phyloP scores from a whole-genome alignment of 1,140 invertebrate genomes.

The Riptortus pedestris region DNA sequence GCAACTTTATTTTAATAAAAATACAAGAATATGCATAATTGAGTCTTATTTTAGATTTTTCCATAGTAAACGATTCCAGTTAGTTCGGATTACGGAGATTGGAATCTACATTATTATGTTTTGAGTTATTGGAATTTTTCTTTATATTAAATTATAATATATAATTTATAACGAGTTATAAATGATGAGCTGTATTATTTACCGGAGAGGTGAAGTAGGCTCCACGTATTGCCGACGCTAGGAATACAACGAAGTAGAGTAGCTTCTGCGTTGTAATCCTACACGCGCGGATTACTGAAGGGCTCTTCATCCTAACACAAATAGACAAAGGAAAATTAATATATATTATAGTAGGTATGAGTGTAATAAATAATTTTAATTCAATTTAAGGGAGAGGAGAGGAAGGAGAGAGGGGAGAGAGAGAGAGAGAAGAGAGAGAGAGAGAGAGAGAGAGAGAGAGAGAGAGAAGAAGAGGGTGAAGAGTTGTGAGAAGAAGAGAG shows the following conservation, averaged over 20 bases:
- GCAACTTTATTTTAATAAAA: no score
- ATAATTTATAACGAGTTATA: no score
- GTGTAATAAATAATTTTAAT: not conserved
- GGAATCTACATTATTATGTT: no score
- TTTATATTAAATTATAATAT: no score
- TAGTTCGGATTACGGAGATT: no score
- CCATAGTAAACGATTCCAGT: no score
- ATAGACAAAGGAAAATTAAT: not conserved
- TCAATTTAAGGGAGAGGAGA: not conserved
- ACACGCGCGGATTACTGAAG: conserved; percentile 66
- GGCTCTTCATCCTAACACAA: conserved; percentile 60
- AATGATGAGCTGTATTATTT: no score
- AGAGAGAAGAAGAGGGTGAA: not conserved
- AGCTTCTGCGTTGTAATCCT: conserved; percentile 84
- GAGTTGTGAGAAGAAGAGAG: not conserved
- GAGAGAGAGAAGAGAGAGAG: not conserved
- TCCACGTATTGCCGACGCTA: conserved; percentile 72
- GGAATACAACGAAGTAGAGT: conserved; percentile 78
- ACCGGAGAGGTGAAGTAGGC: conserved; percentile 84
- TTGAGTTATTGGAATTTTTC: no score
- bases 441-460: not conserved
- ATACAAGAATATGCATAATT: no score
- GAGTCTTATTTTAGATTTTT: no score
- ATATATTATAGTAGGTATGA: not conserved
- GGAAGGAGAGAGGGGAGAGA: not conserved